Evolutionary conservation across 1,140 invertebrate genomes (phyloP).

Genomic region (Popillia japonica): DNA sequence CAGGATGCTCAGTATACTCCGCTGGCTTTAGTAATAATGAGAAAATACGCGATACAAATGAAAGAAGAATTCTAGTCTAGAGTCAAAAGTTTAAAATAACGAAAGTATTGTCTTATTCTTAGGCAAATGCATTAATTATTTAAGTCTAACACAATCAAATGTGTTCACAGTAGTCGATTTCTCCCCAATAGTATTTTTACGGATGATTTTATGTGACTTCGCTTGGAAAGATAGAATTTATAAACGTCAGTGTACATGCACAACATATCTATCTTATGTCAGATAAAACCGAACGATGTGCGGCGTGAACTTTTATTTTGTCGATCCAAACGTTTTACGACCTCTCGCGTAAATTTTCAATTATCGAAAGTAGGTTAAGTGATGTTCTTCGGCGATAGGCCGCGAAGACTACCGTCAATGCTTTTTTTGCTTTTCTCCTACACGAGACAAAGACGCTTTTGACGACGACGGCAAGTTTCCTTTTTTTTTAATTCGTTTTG

Average conservation of each 20-base stretch:
- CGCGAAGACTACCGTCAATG: not conserved
- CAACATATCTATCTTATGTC: not conserved
- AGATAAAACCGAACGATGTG: not conserved
- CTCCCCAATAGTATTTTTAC: too few relatives aligned
- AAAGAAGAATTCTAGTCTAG: too few relatives aligned
- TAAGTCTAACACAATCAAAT: too few relatives aligned
- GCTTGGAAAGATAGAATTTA: not conserved
- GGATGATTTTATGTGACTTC: not conserved
- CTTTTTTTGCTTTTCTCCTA: not conserved
- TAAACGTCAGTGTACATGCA: not conserved
- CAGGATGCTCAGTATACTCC: too few relatives aligned
- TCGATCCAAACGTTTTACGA: not conserved
- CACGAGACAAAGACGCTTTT: not conserved
- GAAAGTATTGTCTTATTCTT: too few relatives aligned
- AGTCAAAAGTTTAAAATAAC: too few relatives aligned
- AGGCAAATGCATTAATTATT: too few relatives aligned
- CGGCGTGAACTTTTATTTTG: slow-evolving; percentile 5
- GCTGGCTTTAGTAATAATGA: too few relatives aligned
- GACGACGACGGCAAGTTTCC: not conserved
- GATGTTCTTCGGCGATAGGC: not conserved
- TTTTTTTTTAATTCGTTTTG: not conserved
- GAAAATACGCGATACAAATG: too few relatives aligned
- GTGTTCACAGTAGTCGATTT: too few relatives aligned
- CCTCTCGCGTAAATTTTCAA: slow-evolving; percentile 1
- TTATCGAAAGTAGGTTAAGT: slow-evolving; percentile 7